These are phyloP conservation scores for Perdita meconis DNA, from an alignment of 2,888 invertebrate species.

Conservation along the genomic window DNA sequence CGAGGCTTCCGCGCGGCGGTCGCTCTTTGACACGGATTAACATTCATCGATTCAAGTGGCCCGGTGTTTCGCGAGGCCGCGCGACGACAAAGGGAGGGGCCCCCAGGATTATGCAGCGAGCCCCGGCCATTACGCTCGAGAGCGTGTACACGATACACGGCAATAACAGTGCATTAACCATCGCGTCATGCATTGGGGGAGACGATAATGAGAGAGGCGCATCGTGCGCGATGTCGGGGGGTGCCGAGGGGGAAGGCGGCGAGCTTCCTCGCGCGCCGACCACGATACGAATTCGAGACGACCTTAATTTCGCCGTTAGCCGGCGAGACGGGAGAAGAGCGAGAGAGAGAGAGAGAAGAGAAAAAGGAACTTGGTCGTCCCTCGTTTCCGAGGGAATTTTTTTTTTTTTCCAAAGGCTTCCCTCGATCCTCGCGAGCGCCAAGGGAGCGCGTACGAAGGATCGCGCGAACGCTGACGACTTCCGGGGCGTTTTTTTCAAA, in stretches of 20 bases:
- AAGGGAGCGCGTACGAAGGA: background rate
- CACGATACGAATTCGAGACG: conserved; percentile 23
- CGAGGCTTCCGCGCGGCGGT: conserved; percentile 36
- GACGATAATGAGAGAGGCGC: conserved; percentile 67
- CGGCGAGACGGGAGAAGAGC: too few relatives aligned
- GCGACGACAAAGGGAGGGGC: conserved; percentile 66
- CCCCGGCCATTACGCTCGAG: conserved; percentile 58
- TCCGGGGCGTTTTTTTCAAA: background rate
- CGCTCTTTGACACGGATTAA: conserved; percentile 59
- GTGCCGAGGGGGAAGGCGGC: too few relatives aligned
- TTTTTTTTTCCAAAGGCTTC: background rate
- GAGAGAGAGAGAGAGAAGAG: too few relatives aligned
- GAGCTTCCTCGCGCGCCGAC: conserved; percentile 29
- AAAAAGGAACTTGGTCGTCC: background rate
- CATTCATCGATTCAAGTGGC: conserved; percentile 68
- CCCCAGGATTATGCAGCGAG: conserved; percentile 64
- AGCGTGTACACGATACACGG: conserved; percentile 65
- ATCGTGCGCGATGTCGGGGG: conserved; percentile 7
- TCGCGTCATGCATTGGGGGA: conserved; percentile 67
- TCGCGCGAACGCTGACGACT: background rate
- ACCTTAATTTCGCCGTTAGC: conserved; percentile 24
- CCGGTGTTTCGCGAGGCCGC: conserved; percentile 41
- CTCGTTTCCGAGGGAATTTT: background rate
- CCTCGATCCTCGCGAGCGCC: background rate
- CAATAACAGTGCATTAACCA: conserved; percentile 73